A percentile compares a stretch with the other conserved stretches of the same genome.
phyloP scores from a whole-genome alignment of 2,113 vertebrate genomes.

The Coracopsis vasa region DNA sequence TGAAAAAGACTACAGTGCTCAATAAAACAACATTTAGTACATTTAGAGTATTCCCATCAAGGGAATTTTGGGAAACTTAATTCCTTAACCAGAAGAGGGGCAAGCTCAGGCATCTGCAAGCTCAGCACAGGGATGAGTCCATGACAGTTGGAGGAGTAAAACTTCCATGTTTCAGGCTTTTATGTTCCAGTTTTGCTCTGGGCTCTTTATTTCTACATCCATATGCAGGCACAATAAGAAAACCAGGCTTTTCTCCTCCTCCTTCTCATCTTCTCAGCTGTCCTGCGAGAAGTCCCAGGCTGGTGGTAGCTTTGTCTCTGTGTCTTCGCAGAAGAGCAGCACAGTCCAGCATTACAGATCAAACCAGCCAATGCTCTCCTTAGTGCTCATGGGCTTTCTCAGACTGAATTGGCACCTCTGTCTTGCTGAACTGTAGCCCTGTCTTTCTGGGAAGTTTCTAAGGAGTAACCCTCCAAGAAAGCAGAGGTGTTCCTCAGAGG shows the following conservation, averaged over 20 bases:
- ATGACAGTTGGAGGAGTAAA: background rate
- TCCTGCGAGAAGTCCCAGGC: background rate
- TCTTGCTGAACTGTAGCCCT: background rate
- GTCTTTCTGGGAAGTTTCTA: background rate
- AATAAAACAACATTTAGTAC: background rate
- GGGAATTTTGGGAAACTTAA: background rate
- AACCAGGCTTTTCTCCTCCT: background rate
- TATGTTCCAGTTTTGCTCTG: background rate
- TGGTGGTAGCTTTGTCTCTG: background rate
- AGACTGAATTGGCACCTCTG: background rate
- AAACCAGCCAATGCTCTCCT: background rate
- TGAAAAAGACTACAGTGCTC: background rate
- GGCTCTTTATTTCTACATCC: background rate
- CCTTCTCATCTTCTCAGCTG: background rate
- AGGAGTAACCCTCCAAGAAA: background rate
- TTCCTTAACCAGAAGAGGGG: background rate
- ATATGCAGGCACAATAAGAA: background rate
- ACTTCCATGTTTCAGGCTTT: background rate
- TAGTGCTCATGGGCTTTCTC: slow-evolving; percentile 1
- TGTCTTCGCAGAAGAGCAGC: background rate
- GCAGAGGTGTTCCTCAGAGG: background rate
- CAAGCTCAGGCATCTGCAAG: background rate
- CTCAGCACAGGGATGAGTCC: background rate
- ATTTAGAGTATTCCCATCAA: background rate
- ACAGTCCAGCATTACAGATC: background rate